A percentile compares a stretch with the other conserved stretches of the same genome.
phyloP scores from a whole-genome alignment of 2,113 vertebrate genomes.

The Eidolon helvum region DNA sequence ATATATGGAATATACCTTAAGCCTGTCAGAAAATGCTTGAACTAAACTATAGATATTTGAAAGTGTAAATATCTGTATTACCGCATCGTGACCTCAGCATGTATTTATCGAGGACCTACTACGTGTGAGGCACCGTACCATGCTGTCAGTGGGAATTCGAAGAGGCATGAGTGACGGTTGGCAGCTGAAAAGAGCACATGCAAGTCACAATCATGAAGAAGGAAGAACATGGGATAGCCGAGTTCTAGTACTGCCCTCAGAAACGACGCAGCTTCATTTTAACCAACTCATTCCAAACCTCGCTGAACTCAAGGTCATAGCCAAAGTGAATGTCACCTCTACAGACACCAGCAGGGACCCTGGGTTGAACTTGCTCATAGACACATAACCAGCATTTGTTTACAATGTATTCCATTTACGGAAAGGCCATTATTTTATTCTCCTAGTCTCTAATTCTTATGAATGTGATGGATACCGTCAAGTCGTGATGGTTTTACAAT shows the following conservation, averaged over 20 bases:
- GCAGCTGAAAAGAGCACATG: neutral
- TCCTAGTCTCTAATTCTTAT: neutral
- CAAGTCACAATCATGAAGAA: neutral
- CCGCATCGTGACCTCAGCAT: neutral
- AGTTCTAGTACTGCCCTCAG: neutral
- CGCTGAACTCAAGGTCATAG: neutral
- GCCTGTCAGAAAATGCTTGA: neutral
- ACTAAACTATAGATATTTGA: neutral
- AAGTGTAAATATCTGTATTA: neutral
- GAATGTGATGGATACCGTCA: neutral
- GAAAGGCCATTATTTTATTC: neutral
- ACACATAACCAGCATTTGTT: neutral
- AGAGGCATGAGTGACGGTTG: neutral
- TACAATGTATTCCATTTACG: neutral
- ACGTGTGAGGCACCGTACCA: neutral
- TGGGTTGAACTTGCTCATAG: neutral
- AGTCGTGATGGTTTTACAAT: neutral
- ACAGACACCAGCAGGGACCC: neutral
- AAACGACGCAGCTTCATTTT: neutral
- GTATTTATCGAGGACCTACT: neutral
- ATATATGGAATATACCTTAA: conserved; percentile 4
- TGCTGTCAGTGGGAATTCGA: neutral
- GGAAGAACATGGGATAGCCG: neutral
- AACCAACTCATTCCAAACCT: neutral
- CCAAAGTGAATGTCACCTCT: neutral